Evolutionary conservation across 2,797 vertebrate species (phyloP).

Genomic region (Enteromius argenteus): DNA sequence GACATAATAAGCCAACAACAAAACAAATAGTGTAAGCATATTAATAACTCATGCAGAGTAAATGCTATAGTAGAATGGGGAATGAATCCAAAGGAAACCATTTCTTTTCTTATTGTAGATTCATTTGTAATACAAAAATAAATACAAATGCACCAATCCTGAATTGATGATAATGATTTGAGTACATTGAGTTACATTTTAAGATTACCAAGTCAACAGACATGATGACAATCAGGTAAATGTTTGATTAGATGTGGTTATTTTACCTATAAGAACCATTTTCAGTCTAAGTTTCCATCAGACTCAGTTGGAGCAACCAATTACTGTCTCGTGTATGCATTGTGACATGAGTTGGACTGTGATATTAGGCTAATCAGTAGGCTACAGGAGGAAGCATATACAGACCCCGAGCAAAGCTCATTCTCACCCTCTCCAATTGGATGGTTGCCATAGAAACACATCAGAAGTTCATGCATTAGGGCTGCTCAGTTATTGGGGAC

Average conservation of each 20-base stretch:
- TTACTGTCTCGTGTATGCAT: conserved; percentile 7
- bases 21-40: background rate
- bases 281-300: background rate
- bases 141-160: background rate
- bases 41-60: background rate
- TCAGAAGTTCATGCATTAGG: conserved; percentile 48
- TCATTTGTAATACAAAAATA: background rate
- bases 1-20: background rate
- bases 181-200: background rate
- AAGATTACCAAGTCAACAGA: background rate
- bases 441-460: conserved; percentile 54
- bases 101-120: background rate
- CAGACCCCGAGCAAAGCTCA: conserved; percentile 33
- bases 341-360: conserved; percentile 20
- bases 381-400: conserved; percentile 7
- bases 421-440: conserved; percentile 30
- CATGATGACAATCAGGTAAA: background rate
- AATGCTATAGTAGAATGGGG: background rate
- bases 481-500: conserved; percentile 44
- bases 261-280: background rate
- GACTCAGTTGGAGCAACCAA: background rate
- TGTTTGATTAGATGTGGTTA: background rate
- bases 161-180: background rate
- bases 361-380: conserved; percentile 43
- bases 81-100: background rate